Conservation (phyloP, 2,888 invertebrate genomes). For the Chloroclysta siterata region DNA sequence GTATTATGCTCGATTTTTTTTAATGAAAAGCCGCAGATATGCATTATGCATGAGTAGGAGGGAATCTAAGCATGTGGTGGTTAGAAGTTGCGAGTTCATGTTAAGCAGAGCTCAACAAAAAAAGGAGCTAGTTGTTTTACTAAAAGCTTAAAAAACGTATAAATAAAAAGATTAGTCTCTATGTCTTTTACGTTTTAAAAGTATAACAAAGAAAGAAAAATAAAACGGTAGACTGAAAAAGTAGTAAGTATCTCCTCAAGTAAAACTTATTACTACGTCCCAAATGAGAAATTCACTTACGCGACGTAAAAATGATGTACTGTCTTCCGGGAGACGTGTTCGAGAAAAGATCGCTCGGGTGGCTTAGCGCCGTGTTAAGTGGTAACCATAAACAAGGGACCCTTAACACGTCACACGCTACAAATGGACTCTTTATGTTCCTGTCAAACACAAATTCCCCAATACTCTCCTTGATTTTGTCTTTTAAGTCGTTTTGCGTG, state of each 20-base stretch:
- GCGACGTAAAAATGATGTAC: conserved; percentile 60
- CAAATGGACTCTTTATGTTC: conserved; percentile 71
- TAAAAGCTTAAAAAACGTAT: too few relatives aligned
- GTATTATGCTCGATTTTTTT: too few relatives aligned
- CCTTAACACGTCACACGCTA: conserved; percentile 66
- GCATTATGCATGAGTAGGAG: too few relatives aligned
- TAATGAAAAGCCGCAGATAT: too few relatives aligned
- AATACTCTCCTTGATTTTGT: conserved; percentile 5
- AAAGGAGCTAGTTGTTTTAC: too few relatives aligned
- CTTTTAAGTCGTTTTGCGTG: not conserved
- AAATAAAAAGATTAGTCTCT: too few relatives aligned
- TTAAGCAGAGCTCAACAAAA: too few relatives aligned
- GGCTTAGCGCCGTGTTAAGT: conserved; percentile 68
- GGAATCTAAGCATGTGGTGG: too few relatives aligned
- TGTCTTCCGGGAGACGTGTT: conserved; percentile 45
- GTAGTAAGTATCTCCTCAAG: conserved; percentile 37
- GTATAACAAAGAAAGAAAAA: not conserved
- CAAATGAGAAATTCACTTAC: conserved; percentile 66
- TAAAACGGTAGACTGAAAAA: not conserved
- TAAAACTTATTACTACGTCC: conserved; percentile 58
- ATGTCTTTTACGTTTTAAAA: too few relatives aligned
- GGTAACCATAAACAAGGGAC: conserved; percentile 68
- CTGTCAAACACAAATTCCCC: conserved; percentile 60
- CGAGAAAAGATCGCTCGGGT: conserved; percentile 44
- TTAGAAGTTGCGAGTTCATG: too few relatives aligned